These are phyloP conservation scores for Oscheius sp. DNA, from an alignment of 2,888 invertebrate species.

Conservation along the genomic window DNA sequence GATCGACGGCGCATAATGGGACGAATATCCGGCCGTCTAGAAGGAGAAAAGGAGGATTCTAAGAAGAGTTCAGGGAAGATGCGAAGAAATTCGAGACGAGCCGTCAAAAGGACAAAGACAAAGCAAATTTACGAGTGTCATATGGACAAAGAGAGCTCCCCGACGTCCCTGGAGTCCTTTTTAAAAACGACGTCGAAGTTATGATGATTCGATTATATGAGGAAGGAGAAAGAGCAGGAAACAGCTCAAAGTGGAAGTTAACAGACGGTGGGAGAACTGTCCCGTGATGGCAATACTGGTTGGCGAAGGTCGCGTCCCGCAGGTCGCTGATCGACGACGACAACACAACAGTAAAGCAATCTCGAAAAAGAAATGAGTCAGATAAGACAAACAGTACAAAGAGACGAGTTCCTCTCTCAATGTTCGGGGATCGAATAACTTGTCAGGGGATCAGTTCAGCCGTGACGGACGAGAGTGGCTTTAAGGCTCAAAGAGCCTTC, in stretches of 20 bases:
- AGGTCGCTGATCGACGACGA: background rate
- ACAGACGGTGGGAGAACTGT: conserved; percentile 3
- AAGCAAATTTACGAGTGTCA: too few relatives aligned
- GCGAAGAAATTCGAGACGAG: too few relatives aligned
- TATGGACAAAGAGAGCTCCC: too few relatives aligned
- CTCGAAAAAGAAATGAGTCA: conserved; percentile 68
- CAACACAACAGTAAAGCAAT: conserved; percentile 43
- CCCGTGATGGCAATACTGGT: conserved; percentile 31
- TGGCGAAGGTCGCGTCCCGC: conserved; percentile 20
- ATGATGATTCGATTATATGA: conserved; percentile 6
- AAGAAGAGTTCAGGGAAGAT: too few relatives aligned
- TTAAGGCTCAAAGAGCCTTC: background rate
- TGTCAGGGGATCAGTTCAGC: conserved; percentile 8
- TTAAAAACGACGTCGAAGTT: background rate
- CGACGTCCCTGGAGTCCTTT: too few relatives aligned
- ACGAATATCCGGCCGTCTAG: background rate
- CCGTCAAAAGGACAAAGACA: background rate
- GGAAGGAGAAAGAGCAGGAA: background rate
- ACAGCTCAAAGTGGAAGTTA: background rate
- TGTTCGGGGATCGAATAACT: conserved; percentile 2
- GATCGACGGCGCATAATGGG: conserved; percentile 2
- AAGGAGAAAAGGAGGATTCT: background rate
- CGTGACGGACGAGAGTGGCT: background rate
- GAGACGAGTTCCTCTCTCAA: too few relatives aligned
- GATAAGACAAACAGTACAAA: too few relatives aligned